A percentile compares a stretch with the other conserved stretches of the same genome.
Evolutionary conservation across 2,113 vertebrate genomes (phyloP).

Genomic region (Corvus cornix): DNA sequence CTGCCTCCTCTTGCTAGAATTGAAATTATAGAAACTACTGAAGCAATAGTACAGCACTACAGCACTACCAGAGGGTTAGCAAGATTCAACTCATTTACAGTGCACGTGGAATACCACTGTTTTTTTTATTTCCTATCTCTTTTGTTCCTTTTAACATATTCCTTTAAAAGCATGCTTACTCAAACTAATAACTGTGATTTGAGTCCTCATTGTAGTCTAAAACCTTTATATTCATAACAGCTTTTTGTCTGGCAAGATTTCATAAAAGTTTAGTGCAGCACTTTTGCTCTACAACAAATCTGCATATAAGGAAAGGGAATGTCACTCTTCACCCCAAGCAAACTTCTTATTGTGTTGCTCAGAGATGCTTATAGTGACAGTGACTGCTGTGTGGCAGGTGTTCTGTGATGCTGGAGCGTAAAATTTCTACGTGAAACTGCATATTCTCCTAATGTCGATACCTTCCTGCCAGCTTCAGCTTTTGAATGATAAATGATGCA

Average conservation of each 20-base stretch:
- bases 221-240: constrained; percentile 12
- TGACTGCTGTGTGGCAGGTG: constrained; percentile 24
- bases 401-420: constrained; percentile 25
- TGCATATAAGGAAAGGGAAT: not conserved
- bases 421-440: constrained; percentile 35
- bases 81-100: not conserved
- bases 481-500: constrained; percentile 58
- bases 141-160: not conserved
- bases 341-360: constrained; percentile 9
- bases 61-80: not conserved
- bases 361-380: constrained; percentile 7
- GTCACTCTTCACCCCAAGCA: not conserved
- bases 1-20: not conserved
- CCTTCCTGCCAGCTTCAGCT: constrained; percentile 26
- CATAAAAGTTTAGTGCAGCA: not conserved
- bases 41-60: not conserved
- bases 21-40: not conserved
- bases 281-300: not conserved
- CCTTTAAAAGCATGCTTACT: not conserved
- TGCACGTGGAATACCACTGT: not conserved
- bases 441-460: constrained; percentile 11
- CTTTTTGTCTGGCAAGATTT: constrained; percentile 8
- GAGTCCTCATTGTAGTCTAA: not conserved
- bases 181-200: constrained; percentile 29
- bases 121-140: not conserved